phyloP scores from a whole-genome alignment of 2,888 invertebrate species.

The Linyphia triangularis region DNA sequence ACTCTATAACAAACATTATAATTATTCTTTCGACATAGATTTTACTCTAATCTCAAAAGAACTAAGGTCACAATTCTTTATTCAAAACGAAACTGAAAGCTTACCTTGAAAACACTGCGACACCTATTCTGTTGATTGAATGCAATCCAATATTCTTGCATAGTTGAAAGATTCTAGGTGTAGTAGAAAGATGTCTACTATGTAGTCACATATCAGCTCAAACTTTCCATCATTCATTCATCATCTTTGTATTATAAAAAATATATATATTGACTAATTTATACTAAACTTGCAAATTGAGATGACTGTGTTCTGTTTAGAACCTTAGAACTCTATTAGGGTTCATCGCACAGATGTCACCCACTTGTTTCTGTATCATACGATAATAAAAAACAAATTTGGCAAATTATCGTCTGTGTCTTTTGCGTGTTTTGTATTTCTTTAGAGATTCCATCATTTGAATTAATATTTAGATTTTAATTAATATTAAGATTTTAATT shows the following conservation, averaged over 20 bases:
- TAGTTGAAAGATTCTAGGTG: conserved; percentile 29
- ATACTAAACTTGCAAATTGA: conserved; percentile 38
- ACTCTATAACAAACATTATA: no score
- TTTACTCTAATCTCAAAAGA: background rate
- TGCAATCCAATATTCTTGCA: background rate
- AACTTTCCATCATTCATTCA: conserved; percentile 45
- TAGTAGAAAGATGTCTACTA: conserved; percentile 63
- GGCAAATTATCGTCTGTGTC: conserved; percentile 43
- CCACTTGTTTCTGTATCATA: conserved; percentile 71
- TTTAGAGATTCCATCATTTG: no score
- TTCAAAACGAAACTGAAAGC: no score
- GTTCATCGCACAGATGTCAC: conserved; percentile 60
- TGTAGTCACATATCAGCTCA: conserved; percentile 74
- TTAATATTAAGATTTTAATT: no score
- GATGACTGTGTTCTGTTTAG: conserved; percentile 64
- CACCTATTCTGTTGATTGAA: background rate
- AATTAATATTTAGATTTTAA: no score
- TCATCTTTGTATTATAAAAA: conserved; percentile 56
- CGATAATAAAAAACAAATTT: conserved; percentile 55
- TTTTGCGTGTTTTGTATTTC: background rate
- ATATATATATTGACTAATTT: conserved; percentile 54
- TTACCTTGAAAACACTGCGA: background rate
- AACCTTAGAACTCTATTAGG: conserved; percentile 68
- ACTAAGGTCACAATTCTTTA: no score
- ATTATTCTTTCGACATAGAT: background rate